Base-by-base conservation (phyloP, 1,140 invertebrate species). In the Euglossa dilemma region DNA sequence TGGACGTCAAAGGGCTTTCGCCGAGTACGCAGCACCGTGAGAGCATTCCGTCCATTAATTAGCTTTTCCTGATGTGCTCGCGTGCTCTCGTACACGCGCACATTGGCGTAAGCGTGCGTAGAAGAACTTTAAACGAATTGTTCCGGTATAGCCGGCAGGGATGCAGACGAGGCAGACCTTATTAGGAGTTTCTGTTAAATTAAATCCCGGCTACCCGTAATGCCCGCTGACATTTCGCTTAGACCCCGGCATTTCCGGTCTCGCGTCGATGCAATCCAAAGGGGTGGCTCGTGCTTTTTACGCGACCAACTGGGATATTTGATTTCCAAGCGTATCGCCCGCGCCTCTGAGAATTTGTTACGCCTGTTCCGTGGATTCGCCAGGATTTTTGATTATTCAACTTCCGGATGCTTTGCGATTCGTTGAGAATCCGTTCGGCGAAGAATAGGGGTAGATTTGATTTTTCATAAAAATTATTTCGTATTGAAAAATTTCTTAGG, bases 1-100 rank as follows among this genome's bases (percentile, higher is more conserved):
- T 43, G 20, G 28, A 61, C 56, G 54, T 71, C 66, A 79, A 79
- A 79, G 20, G 25, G 36, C 52, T 70, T 59, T 71, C 11, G 43
- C 25, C n/a, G 20, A 16, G 66, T 61, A 63, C 54, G 18, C 25
- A 25, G 43, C n/a, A 8, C 23, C 52, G 63, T 43, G 36, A 73
- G n/a, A 79, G 64, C 77, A 45, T 80, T 84, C 18, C 70, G 50
- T 36, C 70, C 74, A 80, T 80, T 86, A 86, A 86, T 80, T 80
- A 79, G 77, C n/a, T 45, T 59, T 54, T 61, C 45, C 18, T 52
- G 43, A 8, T 20, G 36, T 16, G n/a, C 43, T 28, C 54, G 12
- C 20, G 20, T 11, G 36, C 25, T 6, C 25, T 11, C 36, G 56
- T 23, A 28, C 36, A 36, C 36, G 36, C 36, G 36, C 36, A 36